Evolutionary conservation across 30 jellyfish, hydroid and myxozoan species (phyloP), one percentile per base, ranked within the genome.

Genomic region (Mastigias papua): DNA sequence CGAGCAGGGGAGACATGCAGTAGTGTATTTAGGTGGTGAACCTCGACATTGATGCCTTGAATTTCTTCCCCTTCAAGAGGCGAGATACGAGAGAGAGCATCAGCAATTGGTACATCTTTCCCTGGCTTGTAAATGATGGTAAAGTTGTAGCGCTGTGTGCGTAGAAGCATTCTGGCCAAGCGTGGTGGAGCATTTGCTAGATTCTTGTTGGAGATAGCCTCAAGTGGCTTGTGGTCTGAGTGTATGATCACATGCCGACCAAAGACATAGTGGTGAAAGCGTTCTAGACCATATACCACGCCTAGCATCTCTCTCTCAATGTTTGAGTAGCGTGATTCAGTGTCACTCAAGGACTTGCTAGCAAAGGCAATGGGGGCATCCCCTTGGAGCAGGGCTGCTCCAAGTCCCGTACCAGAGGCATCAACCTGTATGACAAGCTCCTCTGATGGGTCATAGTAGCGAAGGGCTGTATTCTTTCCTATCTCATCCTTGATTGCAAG

Each of bases 151-250:
- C 15, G 15, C 81, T 76, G 76, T 76, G 88, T 30, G 48, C 82
- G 76, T 23, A 79, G 81, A 7, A 57, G 84, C 68, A 62, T 79
- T 57, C 90, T 58, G 15, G 82, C 90, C 58, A 79, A 25, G 82
- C 81, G 65, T 20, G 67, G 67, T 54, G 90, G 90, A 23, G 81
- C 81, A 62, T 79, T 79, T 20, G 64, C 90, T n/a, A 79, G 32
- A 64, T 76, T 42, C 76, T 48, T 48, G 48, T 13, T 76, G 2
- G 76, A 37, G 42, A 76, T 46, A 16, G 49, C 88, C 27, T 42
- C 82, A 26, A 51, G 76, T 22, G 88, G 88, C 28, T 42, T 76
- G 7, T 76, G 88, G 76, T 76, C 88, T 8, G 88, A 37, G 76
- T 76, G 76, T 2, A 50, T 79, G 25, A 26, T 42, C 27, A 76